These are phyloP conservation scores for Harpagus bidentatus DNA, from an alignment of 2,113 vertebrate species.

Conservation along the genomic window DNA sequence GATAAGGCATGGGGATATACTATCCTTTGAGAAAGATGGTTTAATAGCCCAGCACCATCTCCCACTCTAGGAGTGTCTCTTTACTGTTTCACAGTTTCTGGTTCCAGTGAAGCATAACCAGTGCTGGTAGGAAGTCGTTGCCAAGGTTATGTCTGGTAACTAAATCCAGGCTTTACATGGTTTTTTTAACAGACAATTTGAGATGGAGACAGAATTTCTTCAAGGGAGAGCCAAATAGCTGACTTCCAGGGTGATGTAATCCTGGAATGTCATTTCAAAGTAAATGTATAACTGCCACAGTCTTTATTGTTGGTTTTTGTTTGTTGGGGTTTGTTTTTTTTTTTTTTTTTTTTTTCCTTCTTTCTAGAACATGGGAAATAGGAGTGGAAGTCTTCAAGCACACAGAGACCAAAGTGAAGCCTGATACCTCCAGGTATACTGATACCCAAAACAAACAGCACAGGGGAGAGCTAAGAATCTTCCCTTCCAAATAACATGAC, in stretches of 20 bases:
- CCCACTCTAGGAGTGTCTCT: neutral
- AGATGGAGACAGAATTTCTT: constrained; percentile 9
- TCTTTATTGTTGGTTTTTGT: neutral
- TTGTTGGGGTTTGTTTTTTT: no score
- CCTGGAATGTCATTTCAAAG: neutral
- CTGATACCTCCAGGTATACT: neutral
- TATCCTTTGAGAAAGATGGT: neutral
- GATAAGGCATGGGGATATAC: neutral
- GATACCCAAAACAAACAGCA: neutral
- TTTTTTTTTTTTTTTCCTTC: neutral
- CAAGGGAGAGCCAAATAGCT: neutral
- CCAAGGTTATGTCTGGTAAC: constrained; percentile 10
- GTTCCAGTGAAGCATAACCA: neutral
- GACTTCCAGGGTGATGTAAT: neutral
- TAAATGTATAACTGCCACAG: fast-evolving
- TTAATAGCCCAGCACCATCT: neutral
- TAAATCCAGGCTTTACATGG: neutral
- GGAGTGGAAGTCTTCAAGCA: neutral
- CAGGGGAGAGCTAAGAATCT: neutral
- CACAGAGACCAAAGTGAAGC: neutral
- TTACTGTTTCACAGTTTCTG: neutral
- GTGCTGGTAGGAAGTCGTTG: neutral
- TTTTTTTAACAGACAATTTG: constrained; percentile 42
- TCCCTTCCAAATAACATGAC: neutral
- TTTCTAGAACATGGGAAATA: neutral